These are phyloP conservation scores for Todiramphus saurophagus DNA, from an alignment of 2,113 vertebrate species.

Conservation along the genomic window DNA sequence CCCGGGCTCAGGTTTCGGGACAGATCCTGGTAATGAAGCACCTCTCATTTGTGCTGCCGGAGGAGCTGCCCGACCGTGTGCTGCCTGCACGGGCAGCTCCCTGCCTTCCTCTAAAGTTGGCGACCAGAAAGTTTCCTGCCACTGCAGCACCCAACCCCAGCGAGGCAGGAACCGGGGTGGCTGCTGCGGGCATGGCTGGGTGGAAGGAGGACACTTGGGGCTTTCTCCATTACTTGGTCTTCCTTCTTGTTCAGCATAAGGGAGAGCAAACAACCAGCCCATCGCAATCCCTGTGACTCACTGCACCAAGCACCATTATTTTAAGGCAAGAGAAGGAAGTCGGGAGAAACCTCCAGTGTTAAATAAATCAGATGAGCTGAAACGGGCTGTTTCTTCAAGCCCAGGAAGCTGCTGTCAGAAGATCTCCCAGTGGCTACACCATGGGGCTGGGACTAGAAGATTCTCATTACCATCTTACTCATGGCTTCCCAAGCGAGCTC, in stretches of 20 bases:
- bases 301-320: not conserved
- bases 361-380: not conserved
- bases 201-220: not conserved
- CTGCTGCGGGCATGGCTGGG: fast-evolving
- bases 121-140: fast-evolving
- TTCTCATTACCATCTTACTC: not conserved
- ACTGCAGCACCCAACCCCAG: not conserved
- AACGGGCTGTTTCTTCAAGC: not conserved
- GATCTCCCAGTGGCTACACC: not conserved
- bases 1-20: constrained; percentile 34
- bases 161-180: fast-evolving
- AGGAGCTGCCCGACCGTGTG: not conserved
- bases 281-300: not conserved
- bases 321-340: not conserved
- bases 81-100: not conserved
- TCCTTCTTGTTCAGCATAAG: not conserved
- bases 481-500: not conserved
- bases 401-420: not conserved
- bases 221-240: not conserved
- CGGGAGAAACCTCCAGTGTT: not conserved
- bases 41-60: constrained; percentile 17
- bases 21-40: not conserved
- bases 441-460: fast-evolving
- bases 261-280: not conserved
- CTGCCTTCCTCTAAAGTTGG: not conserved